Base-by-base conservation (phyloP, 2,888 invertebrate species). In the Ariolimax columbianus region DNA sequence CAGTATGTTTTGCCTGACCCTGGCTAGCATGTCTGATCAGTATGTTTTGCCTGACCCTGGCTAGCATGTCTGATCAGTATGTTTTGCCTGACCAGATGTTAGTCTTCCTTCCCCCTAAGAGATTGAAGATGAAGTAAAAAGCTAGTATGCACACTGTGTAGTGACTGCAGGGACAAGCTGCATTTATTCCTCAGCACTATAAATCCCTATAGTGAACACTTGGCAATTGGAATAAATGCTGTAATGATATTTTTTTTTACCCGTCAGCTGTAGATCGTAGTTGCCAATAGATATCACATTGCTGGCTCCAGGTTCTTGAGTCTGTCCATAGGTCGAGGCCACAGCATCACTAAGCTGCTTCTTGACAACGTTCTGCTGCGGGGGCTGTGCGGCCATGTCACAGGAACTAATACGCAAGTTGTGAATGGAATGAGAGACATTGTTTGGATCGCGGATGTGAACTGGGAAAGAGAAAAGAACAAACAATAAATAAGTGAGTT, bases 341-440 rank as follows among this genome's bases (percentile, higher is more conserved):
- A 97, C 97, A 59, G 97, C 96, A 95, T 97, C 97, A 92, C 97
- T 97, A 77, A 98, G 95, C 94, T 97, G 96, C 94, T 97, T 97
- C 90, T 97, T 96, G 63, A 97, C 97, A 89, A 97, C 94, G 83
- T 96, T 96, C 23, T 97, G 97, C 92, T 97, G 97, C 26, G 97
- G 96, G n/a, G 97, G 96, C 90, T 96, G 96, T 94, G 96, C 96
- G 92, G 96, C 96, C 77, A 98, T 96, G 95, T 98, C 97, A 92
- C 96, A 96, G 91, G 98, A 95, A 79, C 96, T 96, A 87, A 98
- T 95, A 88, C 96, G 96, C 89, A 97, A 95, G 90, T 97, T 97
- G 90, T 96, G 96, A 55, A 98, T 95, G 0, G 95, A 95, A 83
- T 97, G 96, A 63, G 95, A 95, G 83, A 95, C 95, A 78, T 97